These are phyloP conservation scores for Onthophagus taurus DNA, from an alignment of 1,140 invertebrate species.

Conservation along the genomic window DNA sequence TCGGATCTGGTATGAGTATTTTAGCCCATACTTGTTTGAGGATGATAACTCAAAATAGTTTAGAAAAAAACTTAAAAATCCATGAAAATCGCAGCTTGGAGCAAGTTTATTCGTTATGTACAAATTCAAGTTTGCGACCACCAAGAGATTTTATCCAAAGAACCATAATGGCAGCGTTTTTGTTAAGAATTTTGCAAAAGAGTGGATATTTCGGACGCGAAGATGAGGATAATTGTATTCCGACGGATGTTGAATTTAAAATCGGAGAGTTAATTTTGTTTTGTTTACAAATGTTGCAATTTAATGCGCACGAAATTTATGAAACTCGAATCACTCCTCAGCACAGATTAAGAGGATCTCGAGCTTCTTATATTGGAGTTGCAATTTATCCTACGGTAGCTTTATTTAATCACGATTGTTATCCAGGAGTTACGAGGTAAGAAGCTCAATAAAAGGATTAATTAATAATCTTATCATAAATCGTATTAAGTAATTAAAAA, in stretches of 20 bases:
- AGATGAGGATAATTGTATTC: conserved; percentile 29
- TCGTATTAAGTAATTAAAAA: too few species aligned
- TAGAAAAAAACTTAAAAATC: conserved; percentile 43
- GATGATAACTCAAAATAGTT: conserved; percentile 57
- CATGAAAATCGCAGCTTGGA: conserved; percentile 39
- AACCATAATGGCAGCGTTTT: conserved; percentile 66
- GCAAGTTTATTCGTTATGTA: conserved; percentile 52
- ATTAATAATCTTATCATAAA: not conserved
- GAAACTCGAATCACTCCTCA: conserved; percentile 49
- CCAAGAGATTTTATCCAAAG: conserved; percentile 66
- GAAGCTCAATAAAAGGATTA: not conserved
- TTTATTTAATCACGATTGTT: conserved; percentile 83
- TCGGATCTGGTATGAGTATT: conserved; percentile 73
- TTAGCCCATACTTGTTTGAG: conserved; percentile 65
- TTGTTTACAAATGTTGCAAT: conserved; percentile 73
- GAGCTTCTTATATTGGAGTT: conserved; percentile 59
- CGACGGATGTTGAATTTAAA: conserved; percentile 43
- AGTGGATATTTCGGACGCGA: conserved; percentile 46
- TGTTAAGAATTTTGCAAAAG: conserved; percentile 60
- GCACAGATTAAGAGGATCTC: conserved; percentile 43
- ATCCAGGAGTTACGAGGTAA: conserved; percentile 66
- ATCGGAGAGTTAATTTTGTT: conserved; percentile 57
- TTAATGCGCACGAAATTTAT: conserved; percentile 84
- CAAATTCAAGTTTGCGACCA: conserved; percentile 52
- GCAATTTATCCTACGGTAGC: conserved; percentile 72